Evolutionary conservation across 2,797 vertebrate genomes (phyloP).

Genomic region (Pipistrellus nathusii): DNA sequence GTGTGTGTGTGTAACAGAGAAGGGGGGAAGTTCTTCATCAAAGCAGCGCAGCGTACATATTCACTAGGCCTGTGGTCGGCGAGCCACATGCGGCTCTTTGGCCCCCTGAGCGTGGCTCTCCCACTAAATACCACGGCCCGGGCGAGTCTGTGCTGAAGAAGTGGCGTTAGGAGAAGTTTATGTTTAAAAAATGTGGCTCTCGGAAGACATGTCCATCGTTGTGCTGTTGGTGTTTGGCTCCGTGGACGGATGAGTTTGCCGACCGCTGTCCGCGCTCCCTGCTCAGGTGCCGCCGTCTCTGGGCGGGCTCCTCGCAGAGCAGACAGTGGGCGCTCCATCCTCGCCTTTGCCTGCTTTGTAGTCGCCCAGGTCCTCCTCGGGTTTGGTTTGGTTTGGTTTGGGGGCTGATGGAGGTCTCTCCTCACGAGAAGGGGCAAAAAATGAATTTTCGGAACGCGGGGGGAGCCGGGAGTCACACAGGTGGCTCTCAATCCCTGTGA

Average conservation of each 20-base stretch:
- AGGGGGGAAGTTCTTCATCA: background rate
- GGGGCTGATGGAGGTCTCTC: background rate
- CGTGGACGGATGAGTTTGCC: no score
- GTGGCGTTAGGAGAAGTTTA: no score
- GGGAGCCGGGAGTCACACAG: fast-evolving
- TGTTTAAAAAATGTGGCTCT: no score
- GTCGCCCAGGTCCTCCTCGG: background rate
- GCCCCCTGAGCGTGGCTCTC: no score
- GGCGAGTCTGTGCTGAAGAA: no score
- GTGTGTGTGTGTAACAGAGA: background rate
- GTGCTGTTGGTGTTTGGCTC: no score
- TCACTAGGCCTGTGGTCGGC: background rate
- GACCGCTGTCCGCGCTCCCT: background rate
- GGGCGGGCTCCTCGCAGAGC: fast-evolving
- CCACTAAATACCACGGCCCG: no score
- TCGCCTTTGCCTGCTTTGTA: background rate
- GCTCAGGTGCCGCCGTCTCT: background rate
- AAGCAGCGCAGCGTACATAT: background rate
- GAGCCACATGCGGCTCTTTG: no score
- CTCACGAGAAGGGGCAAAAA: background rate
- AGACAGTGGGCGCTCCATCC: background rate
- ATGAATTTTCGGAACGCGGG: background rate
- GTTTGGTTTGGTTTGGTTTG: background rate
- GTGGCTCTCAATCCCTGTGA: background rate
- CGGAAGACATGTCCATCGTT: no score